Percentiles rank a stretch among this genome's conserved stretches.
phyloP scores from a whole-genome alignment of 2,888 invertebrate species.

The Thelaira solivaga region DNA sequence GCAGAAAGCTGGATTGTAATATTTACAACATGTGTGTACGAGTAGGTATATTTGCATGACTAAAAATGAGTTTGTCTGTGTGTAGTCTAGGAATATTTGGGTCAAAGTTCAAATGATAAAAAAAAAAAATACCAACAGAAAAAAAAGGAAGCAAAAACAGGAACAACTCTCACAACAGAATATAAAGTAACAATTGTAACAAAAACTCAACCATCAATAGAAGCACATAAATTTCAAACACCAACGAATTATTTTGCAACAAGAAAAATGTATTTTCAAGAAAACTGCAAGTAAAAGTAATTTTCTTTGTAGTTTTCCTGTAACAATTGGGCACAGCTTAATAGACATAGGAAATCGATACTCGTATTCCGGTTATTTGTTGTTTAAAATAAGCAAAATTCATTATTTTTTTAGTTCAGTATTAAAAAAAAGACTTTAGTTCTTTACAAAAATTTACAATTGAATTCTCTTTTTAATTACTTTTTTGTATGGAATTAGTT shows the following conservation, averaged over 20 bases:
- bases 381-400: too few relatives aligned
- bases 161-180: neutral
- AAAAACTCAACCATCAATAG: constrained; percentile 18
- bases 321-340: neutral
- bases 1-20: neutral
- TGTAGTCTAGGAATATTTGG: constrained; percentile 47
- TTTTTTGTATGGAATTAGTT: too few relatives aligned
- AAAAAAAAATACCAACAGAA: neutral
- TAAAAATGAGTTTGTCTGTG: constrained; percentile 18
- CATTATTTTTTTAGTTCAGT: too few relatives aligned
- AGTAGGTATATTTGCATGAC: neutral
- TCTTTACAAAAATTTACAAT: too few relatives aligned
- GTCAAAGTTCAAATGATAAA: constrained; percentile 56
- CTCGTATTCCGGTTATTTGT: too few relatives aligned
- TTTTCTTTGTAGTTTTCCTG: neutral
- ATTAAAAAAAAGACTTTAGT: too few relatives aligned
- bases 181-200: neutral
- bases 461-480: too few relatives aligned
- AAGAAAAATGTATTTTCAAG: neutral
- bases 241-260: constrained; percentile 6
- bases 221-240: constrained; percentile 31
- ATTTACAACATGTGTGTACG: neutral
- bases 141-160: neutral
- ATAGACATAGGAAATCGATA: too few relatives aligned
- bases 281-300: constrained; percentile 27